Base-by-base conservation (phyloP, 1,140 invertebrate species). In the Linepithema humile region DNA sequence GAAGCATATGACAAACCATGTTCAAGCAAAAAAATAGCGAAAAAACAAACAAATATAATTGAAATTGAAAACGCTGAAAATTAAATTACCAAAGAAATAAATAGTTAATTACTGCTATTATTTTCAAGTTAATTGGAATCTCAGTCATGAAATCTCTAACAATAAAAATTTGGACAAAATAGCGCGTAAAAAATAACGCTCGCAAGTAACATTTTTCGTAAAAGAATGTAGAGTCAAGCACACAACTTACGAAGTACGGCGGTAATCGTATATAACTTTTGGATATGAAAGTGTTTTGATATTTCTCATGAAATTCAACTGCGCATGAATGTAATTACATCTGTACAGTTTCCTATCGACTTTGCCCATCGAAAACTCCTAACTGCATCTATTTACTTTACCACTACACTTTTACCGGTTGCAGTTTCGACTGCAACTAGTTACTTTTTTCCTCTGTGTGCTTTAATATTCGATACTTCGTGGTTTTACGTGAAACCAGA, bases 401-500 rank as follows among this genome's bases (percentile, higher is more conserved):
- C 48, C 38, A 70, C 35, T 35, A 35, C 67, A 80, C 75, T 80
- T 80, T 80, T 80, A 70, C 75, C 35, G 38, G 64, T 48, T 65
- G 43, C 32, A 20, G 74, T 60, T 55, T 10, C 62, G 64, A 55
- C 62, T 40, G 9, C 23, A 45, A 45, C 43, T 45, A 45, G 43
- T 29, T 43, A 50, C 40, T 67, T 80, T 69, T 70, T n/a, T n/a
- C n/a, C n/a, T n/a, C n/a, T 50, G 17, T 26, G 17, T 29, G 26
- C 64, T 80, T 80, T 80, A 80, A 80, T 80, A 80, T 80, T 80
- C 75, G 75, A 80, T 80, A 80, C 75, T 80, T 80, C 23, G 75
- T 80, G 75, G 75, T 80, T 80, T 80, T 57, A 70, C 75, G 64
- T 70, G 20, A 80, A 80, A 80, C 48, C 48, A 26, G 65, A 48